Evolutionary conservation across 2,888 invertebrate genomes (phyloP).

Genomic region (Liopterus haemorrhoidalis): DNA sequence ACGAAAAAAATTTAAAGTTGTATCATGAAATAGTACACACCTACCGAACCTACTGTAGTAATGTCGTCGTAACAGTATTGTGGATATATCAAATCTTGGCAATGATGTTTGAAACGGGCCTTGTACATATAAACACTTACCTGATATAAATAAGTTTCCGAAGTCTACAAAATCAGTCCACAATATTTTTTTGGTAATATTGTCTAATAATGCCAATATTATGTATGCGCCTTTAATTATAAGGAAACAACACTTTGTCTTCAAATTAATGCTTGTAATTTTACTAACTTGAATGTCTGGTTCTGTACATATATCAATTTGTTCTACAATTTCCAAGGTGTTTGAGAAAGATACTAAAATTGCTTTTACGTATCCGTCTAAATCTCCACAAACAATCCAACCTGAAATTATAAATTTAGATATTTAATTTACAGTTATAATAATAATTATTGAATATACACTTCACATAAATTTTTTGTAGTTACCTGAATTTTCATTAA

Average conservation of each 20-base stretch:
- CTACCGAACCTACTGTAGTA: too few species aligned
- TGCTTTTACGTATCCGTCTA: slow-evolving; percentile 36
- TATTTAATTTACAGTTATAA: slow-evolving; percentile 5
- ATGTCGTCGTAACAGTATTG: too few species aligned
- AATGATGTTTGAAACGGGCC: too few species aligned
- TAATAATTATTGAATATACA: slow-evolving; percentile 8
- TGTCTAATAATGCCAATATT: slow-evolving; percentile 12
- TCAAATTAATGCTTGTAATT: slow-evolving; percentile 10
- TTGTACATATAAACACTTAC: slow-evolving; percentile 30
- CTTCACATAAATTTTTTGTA: background rate
- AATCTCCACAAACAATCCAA: slow-evolving; percentile 35
- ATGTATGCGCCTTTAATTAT: slow-evolving; percentile 17
- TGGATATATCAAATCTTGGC: too few species aligned
- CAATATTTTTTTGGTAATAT: background rate
- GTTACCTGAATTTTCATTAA: slow-evolving; percentile 13
- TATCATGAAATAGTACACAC: too few species aligned
- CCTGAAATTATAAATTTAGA: slow-evolving; percentile 26
- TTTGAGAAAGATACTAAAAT: slow-evolving; percentile 32
- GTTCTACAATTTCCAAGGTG: slow-evolving; percentile 27
- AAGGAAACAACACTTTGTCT: slow-evolving; percentile 13
- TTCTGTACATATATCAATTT: slow-evolving; percentile 32
- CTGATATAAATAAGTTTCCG: slow-evolving; percentile 38
- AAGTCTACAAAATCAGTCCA: slow-evolving; percentile 30
- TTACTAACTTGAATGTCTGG: slow-evolving; percentile 26
- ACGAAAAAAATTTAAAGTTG: too few species aligned